Evolutionary conservation across 2,113 vertebrate genomes (phyloP).

Genomic region (Scomber scombrus): DNA sequence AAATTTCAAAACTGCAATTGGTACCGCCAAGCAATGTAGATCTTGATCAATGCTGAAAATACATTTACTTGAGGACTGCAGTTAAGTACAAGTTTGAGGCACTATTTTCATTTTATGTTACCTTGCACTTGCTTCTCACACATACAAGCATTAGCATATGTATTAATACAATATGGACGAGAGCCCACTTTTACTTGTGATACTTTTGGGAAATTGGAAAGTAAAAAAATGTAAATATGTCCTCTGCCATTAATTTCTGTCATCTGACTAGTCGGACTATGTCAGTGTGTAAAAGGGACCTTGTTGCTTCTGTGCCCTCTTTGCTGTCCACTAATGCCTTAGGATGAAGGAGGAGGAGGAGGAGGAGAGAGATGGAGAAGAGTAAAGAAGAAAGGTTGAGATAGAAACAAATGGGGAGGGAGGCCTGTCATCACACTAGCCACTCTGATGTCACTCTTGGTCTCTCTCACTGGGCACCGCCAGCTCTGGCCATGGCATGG

Average conservation of each 20-base stretch:
- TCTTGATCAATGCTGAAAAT: neutral
- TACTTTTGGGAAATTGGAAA: too few species aligned
- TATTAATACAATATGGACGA: too few species aligned
- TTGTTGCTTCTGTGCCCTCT: constrained; percentile 19
- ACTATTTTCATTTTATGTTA: neutral
- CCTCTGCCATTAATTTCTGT: too few species aligned
- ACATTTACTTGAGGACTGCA: neutral
- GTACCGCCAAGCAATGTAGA: neutral
- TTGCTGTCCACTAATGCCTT: constrained; percentile 12
- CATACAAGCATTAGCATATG: neutral
- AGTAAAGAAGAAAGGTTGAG: constrained; percentile 13
- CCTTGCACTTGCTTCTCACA: neutral
- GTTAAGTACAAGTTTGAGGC: neutral
- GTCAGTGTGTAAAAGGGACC: neutral
- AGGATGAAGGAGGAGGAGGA: constrained; percentile 21
- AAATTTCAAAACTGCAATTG: neutral
- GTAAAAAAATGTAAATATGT: too few species aligned
- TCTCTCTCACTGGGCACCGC: constrained; percentile 59
- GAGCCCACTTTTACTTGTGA: neutral
- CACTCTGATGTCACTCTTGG: constrained; percentile 63
- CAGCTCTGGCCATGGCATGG: constrained; percentile 70
- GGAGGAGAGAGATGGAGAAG: constrained; percentile 7
- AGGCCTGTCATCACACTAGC: constrained; percentile 68
- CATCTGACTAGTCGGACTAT: too few species aligned
- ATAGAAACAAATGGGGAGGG: constrained; percentile 38